These are phyloP conservation scores for Montipora cactus DNA, from an alignment of 64 coral and sea anemone genomes.

Conservation along the genomic window DNA sequence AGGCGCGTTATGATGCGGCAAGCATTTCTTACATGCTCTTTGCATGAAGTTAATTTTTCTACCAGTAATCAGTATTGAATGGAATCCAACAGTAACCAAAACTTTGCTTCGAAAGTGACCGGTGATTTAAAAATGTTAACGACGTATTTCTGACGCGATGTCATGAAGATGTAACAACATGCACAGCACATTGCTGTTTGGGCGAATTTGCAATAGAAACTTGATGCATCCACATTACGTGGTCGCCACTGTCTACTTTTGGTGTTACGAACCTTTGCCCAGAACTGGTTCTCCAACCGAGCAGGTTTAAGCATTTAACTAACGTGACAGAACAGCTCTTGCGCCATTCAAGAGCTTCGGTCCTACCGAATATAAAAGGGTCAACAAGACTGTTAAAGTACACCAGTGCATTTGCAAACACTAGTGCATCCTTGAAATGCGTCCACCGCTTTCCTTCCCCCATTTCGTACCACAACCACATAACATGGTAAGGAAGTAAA, in stretches of 20 bases:
- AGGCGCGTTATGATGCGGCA: no score
- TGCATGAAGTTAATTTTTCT: no score
- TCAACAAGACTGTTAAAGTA: constrained; percentile 87
- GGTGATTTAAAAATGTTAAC: no score
- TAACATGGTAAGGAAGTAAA: constrained; percentile 81
- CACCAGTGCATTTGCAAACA: constrained; percentile 81
- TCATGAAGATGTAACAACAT: background rate
- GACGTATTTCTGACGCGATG: background rate
- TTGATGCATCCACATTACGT: background rate
- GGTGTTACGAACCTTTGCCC: background rate
- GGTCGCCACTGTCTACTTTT: background rate
- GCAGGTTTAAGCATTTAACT: background rate
- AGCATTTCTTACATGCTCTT: no score
- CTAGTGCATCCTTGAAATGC: constrained; percentile 36
- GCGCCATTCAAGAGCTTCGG: constrained; percentile 4
- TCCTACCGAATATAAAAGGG: constrained; percentile 86
- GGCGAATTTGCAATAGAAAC: background rate
- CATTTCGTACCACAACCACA: constrained; percentile 92
- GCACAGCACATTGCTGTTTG: background rate
- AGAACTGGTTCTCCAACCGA: background rate
- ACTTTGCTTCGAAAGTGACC: no score
- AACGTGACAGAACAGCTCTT: background rate
- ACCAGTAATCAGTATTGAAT: no score
- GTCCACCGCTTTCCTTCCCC: constrained; percentile 36
- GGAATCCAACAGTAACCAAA: no score